phyloP scores from a whole-genome alignment of 2,113 vertebrate genomes.

The Cathartes aura region DNA sequence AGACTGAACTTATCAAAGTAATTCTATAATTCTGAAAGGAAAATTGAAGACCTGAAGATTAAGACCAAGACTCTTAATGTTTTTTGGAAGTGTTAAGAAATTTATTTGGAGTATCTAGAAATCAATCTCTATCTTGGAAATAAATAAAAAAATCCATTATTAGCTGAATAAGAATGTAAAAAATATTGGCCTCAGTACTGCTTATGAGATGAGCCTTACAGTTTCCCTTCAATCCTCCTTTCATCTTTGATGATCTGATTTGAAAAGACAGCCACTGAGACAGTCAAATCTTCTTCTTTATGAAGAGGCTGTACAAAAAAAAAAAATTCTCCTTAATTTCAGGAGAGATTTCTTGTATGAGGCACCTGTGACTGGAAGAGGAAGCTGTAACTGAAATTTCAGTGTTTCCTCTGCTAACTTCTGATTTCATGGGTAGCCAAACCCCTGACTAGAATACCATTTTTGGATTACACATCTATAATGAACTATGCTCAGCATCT shows the following conservation, averaged over 20 bases:
- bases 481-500: neutral
- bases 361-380: neutral
- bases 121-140: neutral
- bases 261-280: neutral
- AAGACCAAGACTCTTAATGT: neutral
- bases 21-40: neutral
- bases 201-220: neutral
- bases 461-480: neutral
- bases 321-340: neutral
- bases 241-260: neutral
- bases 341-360: neutral
- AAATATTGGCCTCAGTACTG: neutral
- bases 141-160: neutral
- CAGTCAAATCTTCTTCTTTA: neutral
- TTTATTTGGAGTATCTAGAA: neutral
- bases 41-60: neutral
- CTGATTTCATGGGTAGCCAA: neutral
- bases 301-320: neutral
- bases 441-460: neutral
- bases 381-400: neutral
- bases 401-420: neutral
- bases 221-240: neutral
- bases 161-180: neutral
- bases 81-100: neutral
- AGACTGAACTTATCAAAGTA: neutral